Evolutionary conservation across 2,797 vertebrate genomes (phyloP).

Genomic region (Natrix natrix): DNA sequence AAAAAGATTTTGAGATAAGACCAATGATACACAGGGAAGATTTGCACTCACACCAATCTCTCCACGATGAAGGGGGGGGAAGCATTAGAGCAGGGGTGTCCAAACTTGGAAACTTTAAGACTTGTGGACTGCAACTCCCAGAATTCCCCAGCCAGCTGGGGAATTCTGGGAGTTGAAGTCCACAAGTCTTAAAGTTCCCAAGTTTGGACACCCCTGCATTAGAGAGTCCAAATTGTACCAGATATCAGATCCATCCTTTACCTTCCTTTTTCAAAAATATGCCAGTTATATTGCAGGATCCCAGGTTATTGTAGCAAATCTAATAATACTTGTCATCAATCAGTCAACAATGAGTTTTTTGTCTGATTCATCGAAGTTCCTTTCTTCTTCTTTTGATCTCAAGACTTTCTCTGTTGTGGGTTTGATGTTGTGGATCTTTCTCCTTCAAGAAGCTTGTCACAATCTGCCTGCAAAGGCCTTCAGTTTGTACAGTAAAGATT

Average conservation of each 20-base stretch:
- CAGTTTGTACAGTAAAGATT: not conserved
- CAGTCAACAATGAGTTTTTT: not conserved
- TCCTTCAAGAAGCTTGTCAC: not conserved
- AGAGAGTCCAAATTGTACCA: not conserved
- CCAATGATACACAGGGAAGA: not conserved
- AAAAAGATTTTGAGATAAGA: not conserved
- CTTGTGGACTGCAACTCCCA: too few species aligned
- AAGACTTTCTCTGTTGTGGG: not conserved
- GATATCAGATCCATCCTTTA: not conserved
- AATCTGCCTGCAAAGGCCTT: not conserved
- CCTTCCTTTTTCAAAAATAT: not conserved
- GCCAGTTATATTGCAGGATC: not conserved
- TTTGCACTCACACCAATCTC: not conserved
- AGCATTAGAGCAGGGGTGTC: rapidly evolving
- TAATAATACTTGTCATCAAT: not conserved
- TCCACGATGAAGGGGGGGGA: rapidly evolving
- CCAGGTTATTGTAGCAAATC: not conserved
- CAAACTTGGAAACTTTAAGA: too few species aligned
- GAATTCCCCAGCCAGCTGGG: too few species aligned
- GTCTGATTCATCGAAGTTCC: not conserved
- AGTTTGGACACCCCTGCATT: too few species aligned
- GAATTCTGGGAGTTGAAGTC: too few species aligned
- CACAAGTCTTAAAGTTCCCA: too few species aligned
- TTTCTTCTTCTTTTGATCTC: not conserved
- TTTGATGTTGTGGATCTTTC: not conserved